Conservation (phyloP, 1,140 invertebrate species). For the Ditylenchus dipsaci region DNA sequence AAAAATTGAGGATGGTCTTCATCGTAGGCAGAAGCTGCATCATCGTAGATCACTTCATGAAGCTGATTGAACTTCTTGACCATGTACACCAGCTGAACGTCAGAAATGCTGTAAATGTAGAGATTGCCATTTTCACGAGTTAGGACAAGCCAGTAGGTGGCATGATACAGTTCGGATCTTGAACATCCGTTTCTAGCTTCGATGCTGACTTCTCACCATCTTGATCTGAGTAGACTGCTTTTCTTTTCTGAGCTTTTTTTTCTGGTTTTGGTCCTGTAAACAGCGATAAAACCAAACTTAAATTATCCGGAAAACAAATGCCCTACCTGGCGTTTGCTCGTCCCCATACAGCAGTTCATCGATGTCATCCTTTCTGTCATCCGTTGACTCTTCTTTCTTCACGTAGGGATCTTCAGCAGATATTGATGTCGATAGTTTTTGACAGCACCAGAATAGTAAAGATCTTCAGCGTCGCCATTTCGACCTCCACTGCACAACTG, state of each 20-base stretch:
- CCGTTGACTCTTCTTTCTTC: neutral
- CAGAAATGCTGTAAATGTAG: conserved; percentile 44
- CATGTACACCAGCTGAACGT: conserved; percentile 45
- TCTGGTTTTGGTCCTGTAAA: neutral
- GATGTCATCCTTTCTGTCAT: conserved; percentile 15
- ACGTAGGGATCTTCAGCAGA: neutral
- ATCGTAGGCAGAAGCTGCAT: conserved; percentile 14
- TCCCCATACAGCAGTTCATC: conserved; percentile 28
- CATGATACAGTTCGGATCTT: conserved; percentile 2
- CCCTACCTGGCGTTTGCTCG: conserved; percentile 21
- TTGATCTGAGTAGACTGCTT: neutral
- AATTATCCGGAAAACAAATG: no score
- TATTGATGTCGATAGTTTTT: neutral
- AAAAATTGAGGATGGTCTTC: conserved; percentile 28
- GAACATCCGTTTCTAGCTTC: conserved; percentile 1
- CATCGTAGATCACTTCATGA: conserved; percentile 33
- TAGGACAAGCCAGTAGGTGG: conserved; percentile 6
- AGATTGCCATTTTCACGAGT: conserved; percentile 51
- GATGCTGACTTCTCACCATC: neutral
- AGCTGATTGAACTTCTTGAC: conserved; percentile 36
- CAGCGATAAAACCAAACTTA: no score
- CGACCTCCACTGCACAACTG: conserved; percentile 21
- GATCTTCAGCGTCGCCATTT: neutral
- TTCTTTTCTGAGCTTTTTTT: conserved; percentile 14
- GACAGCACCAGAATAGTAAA: neutral